Conservation (phyloP, 2,888 invertebrate species). For the Notocelia uddmanniana region DNA sequence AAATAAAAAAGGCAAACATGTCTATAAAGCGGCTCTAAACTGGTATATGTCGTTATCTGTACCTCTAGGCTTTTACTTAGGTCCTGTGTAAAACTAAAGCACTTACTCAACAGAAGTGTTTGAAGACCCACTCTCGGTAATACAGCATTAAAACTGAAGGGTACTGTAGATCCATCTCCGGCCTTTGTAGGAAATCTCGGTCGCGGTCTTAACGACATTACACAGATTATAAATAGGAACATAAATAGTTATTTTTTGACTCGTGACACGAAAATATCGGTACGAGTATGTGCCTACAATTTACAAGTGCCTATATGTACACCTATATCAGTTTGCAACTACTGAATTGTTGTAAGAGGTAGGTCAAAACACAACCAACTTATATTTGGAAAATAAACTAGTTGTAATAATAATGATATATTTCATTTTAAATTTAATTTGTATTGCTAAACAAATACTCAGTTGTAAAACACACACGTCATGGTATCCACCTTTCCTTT, state of each 20-base stretch:
- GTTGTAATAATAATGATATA: no score
- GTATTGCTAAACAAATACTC: background rate
- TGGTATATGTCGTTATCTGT: background rate
- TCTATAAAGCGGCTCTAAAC: background rate
- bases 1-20: no score
- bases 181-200: slow-evolving; percentile 42
- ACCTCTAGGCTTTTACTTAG: background rate
- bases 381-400: no score
- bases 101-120: slow-evolving; percentile 31
- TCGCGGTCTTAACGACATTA: slow-evolving; percentile 13
- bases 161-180: slow-evolving; percentile 33
- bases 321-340: no score
- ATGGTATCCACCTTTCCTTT: no score
- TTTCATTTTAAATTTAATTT: background rate
- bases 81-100: slow-evolving; percentile 14
- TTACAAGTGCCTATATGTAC: background rate
- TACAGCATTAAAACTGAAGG: slow-evolving; percentile 41
- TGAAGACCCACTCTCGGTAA: slow-evolving; percentile 32
- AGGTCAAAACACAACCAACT: no score
- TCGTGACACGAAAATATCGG: background rate
- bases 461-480: no score
- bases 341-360: no score
- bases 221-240: slow-evolving; percentile 6
- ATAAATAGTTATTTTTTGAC: background rate
- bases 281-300: no score